These are phyloP conservation scores for Simalia tracyae DNA, from an alignment of 2,797 vertebrate genomes.

Conservation along the genomic window DNA sequence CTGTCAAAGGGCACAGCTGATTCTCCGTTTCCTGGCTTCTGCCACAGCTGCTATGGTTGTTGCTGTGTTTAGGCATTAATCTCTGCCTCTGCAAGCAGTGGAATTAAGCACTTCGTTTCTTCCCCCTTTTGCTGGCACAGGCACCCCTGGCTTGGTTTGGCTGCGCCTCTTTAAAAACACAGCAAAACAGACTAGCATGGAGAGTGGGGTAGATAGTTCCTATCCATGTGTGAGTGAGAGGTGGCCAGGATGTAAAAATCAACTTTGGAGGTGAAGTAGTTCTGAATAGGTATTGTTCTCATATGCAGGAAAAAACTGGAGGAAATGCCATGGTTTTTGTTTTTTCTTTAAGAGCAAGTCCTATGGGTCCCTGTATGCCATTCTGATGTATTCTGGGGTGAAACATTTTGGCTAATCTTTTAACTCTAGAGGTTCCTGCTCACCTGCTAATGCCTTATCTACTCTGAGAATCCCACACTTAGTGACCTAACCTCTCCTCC, in stretches of 20 bases:
- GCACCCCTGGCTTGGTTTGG: slow-evolving; percentile 44
- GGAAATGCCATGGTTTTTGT: background rate
- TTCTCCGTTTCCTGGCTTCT: slow-evolving; percentile 42
- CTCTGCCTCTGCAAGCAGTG: slow-evolving; percentile 42
- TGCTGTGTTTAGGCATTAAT: slow-evolving; percentile 54
- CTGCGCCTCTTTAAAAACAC: slow-evolving; percentile 45
- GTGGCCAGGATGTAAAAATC: slow-evolving; percentile 29
- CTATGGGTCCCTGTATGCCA: slow-evolving; percentile 2
- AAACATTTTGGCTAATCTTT: background rate
- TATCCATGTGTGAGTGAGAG: slow-evolving; percentile 37
- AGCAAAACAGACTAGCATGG: slow-evolving; percentile 29
- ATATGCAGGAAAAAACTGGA: slow-evolving; percentile 31
- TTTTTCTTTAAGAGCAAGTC: background rate
- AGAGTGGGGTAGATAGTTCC: background rate
- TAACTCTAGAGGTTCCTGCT: slow-evolving; percentile 27
- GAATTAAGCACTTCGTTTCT: slow-evolving; percentile 49
- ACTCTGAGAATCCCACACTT: background rate
- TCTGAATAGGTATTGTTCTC: slow-evolving; percentile 31
- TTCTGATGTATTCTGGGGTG: background rate
- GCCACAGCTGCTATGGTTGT: slow-evolving; percentile 38
- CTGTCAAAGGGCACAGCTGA: slow-evolving; percentile 29
- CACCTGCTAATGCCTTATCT: slow-evolving; percentile 37
- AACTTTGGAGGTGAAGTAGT: slow-evolving; percentile 5
- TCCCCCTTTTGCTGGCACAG: slow-evolving; percentile 49
- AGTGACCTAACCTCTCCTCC: slow-evolving; percentile 49